These are phyloP conservation scores for Apeira syringaria DNA, from an alignment of 2,888 invertebrate genomes.

Conservation along the genomic window DNA sequence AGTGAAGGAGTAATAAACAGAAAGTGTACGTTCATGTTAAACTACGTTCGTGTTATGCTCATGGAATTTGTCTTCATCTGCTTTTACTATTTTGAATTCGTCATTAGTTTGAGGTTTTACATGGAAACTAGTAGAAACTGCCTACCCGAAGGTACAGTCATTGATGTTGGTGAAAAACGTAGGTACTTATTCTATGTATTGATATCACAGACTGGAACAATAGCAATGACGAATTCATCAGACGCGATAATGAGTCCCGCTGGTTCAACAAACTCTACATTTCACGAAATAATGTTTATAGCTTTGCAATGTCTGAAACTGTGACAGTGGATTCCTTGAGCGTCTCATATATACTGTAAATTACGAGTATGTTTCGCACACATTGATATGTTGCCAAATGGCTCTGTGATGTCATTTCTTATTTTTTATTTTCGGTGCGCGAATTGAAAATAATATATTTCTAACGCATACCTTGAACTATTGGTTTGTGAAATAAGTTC, in stretches of 20 bases:
- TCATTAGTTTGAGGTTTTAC: too few relatives aligned
- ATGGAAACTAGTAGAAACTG: too few relatives aligned
- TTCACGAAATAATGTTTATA: constrained; percentile 68
- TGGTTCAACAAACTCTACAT: constrained; percentile 78
- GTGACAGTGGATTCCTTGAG: constrained; percentile 51
- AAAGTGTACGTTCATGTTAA: too few relatives aligned
- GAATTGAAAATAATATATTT: too few relatives aligned
- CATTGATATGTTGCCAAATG: constrained; percentile 47
- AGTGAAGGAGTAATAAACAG: too few relatives aligned
- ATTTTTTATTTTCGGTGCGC: constrained; percentile 5
- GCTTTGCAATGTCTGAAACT: constrained; percentile 50
- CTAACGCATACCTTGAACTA: too few relatives aligned
- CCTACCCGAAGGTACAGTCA: too few relatives aligned
- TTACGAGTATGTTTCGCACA: constrained; percentile 4
- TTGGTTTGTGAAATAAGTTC: too few relatives aligned
- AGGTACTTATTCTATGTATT: constrained; percentile 33
- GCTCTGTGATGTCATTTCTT: constrained; percentile 21
- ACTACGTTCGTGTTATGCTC: too few relatives aligned
- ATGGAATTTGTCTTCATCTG: too few relatives aligned
- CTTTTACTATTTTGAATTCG: too few relatives aligned
- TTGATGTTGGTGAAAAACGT: constrained; percentile 18
- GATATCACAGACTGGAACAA: constrained; percentile 65
- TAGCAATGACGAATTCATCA: constrained; percentile 73
- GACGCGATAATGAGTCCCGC: constrained; percentile 76
- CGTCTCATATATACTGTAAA: constrained; percentile 52